phyloP scores from a whole-genome alignment of 2,797 vertebrate species.

The Anabas testudineus region DNA sequence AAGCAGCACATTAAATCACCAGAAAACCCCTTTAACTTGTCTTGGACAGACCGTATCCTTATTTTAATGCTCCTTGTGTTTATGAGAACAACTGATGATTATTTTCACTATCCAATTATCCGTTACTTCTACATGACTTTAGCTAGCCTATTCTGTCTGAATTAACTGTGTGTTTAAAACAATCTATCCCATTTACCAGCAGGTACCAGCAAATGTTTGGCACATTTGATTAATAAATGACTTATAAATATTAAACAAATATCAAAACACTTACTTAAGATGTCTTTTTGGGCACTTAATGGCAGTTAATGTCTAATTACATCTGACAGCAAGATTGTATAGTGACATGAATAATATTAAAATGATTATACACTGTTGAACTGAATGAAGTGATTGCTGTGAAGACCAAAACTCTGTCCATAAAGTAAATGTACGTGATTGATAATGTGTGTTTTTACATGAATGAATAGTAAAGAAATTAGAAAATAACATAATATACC shows the following conservation, averaged over 20 bases:
- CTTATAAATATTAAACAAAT: not conserved
- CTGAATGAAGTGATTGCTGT: not conserved
- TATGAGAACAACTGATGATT: not conserved
- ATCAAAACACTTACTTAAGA: not conserved
- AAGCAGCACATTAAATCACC: not conserved
- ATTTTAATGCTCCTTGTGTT: not conserved
- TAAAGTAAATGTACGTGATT: not conserved
- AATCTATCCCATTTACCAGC: no score
- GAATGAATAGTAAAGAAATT: not conserved
- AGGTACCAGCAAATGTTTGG: no score
- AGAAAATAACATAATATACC: accelerated
- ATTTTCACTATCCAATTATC: not conserved
- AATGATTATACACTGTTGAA: not conserved
- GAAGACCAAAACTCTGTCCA: not conserved
- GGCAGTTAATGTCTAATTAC: not conserved
- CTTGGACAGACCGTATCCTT: not conserved
- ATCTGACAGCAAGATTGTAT: not conserved
- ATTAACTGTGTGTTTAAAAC: no score
- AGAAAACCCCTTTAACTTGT: not conserved
- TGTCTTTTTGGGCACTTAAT: not conserved
- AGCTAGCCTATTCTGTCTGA: no score
- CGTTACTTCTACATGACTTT: not conserved
- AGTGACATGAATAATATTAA: not conserved
- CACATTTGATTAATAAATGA: not conserved
- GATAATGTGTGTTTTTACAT: not conserved